Conservation (phyloP, 2,888 invertebrate genomes). For the Sarcophaga subvicina region DNA sequence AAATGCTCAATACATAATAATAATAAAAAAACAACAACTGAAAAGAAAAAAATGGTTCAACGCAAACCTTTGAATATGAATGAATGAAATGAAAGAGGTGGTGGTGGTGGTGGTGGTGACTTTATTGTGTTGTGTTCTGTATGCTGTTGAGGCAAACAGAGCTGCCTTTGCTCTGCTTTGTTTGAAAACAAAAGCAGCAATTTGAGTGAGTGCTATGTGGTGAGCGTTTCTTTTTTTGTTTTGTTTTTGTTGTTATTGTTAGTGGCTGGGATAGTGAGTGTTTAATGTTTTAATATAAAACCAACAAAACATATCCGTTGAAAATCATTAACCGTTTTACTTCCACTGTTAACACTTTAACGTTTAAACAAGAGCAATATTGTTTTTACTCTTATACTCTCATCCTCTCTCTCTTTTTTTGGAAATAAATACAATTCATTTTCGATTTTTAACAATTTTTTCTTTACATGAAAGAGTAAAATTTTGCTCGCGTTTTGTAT, state of each 20-base stretch:
- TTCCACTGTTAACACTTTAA: conserved; percentile 69
- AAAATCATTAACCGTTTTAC: conserved; percentile 73
- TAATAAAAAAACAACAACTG: no score
- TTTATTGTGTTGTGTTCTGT: conserved; percentile 18
- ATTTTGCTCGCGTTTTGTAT: conserved; percentile 37
- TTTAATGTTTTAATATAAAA: conserved; percentile 72
- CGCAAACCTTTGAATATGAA: conserved; percentile 7
- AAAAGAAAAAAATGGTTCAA: not conserved
- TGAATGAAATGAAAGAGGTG: conserved; percentile 20
- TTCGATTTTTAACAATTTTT: conserved; percentile 17
- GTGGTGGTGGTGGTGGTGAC: not conserved
- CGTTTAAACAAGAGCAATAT: conserved; percentile 29
- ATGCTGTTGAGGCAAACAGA: not conserved
- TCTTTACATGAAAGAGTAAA: not conserved
- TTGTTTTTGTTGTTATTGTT: conserved; percentile 38
- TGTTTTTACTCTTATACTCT: not conserved
- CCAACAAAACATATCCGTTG: conserved; percentile 71
- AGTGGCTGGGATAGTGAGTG: conserved; percentile 53
- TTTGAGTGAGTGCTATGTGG: conserved; percentile 44
- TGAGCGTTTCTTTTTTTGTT: conserved; percentile 35
- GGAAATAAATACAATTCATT: not conserved
- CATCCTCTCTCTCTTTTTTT: not conserved
- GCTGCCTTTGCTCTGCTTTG: conserved; percentile 5
- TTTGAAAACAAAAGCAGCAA: not conserved
- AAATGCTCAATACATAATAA: no score